phyloP scores from a whole-genome alignment of 2,113 vertebrate species.

The Melanocharis versteri region DNA sequence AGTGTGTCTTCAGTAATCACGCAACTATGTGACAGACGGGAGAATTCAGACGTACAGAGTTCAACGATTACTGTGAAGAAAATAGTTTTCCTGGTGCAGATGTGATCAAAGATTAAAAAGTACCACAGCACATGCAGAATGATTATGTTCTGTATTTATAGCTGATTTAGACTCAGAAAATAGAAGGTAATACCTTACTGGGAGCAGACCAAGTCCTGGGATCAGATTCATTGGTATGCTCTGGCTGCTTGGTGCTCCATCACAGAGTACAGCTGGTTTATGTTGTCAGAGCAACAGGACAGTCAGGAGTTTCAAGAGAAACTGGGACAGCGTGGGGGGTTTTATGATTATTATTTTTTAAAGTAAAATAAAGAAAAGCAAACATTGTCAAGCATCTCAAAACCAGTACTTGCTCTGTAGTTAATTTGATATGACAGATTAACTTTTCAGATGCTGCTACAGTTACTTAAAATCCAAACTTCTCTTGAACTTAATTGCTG shows the following conservation, averaged over 20 bases:
- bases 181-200: not conserved
- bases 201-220: not conserved
- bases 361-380: not conserved
- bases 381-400: not conserved
- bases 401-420: not conserved
- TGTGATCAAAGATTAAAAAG: not conserved
- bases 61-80: not conserved
- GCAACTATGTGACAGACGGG: not conserved
- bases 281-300: not conserved
- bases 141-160: not conserved
- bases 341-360: not conserved
- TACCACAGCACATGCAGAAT: not conserved
- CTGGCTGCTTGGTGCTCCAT: fast-evolving
- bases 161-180: not conserved
- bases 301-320: not conserved
- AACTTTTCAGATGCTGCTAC: not conserved
- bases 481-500: not conserved
- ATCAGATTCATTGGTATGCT: not conserved
- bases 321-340: fast-evolving
- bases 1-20: not conserved
- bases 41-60: not conserved
- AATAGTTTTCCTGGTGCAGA: not conserved
- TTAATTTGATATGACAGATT: not conserved
- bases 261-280: not conserved
- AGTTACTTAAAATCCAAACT: not conserved